phyloP scores from a whole-genome alignment of 1,140 invertebrate genomes.

The Cecropterus lyciades region DNA sequence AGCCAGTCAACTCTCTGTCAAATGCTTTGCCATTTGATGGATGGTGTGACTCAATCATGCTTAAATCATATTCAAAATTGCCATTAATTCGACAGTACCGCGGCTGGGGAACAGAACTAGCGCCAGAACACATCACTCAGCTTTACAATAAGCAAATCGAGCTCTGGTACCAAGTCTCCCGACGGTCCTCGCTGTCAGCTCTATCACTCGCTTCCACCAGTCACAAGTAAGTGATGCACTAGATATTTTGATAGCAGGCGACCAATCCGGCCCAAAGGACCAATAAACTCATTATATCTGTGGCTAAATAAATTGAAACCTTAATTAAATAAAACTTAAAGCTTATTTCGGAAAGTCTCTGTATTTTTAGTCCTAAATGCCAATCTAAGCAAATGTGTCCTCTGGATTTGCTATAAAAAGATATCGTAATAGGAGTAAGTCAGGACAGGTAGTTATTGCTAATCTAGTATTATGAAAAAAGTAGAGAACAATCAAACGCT shows the following conservation, averaged over 20 bases:
- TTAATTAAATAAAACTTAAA: no score
- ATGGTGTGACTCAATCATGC: constrained; percentile 65
- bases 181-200: constrained; percentile 93
- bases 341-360: no score
- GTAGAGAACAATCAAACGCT: no score
- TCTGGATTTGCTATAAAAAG: no score
- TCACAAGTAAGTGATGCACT: constrained; percentile 87
- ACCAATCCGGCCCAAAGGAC: constrained; percentile 54
- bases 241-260: constrained; percentile 42
- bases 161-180: constrained; percentile 95
- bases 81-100: constrained; percentile 88
- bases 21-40: constrained; percentile 42
- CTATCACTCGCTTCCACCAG: constrained; percentile 94
- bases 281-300: constrained; percentile 32
- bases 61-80: constrained; percentile 67
- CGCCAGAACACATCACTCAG: constrained; percentile 90
- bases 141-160: constrained; percentile 92
- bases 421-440: no score
- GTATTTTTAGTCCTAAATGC: no score
- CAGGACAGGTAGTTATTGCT: no score
- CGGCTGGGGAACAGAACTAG: constrained; percentile 94
- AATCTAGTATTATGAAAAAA: no score
- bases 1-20: constrained; percentile 27
- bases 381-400: no score
- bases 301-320: no score